Evolutionary conservation across 2,113 vertebrate species (phyloP).

Genomic region (Malurus alboscapulatus): DNA sequence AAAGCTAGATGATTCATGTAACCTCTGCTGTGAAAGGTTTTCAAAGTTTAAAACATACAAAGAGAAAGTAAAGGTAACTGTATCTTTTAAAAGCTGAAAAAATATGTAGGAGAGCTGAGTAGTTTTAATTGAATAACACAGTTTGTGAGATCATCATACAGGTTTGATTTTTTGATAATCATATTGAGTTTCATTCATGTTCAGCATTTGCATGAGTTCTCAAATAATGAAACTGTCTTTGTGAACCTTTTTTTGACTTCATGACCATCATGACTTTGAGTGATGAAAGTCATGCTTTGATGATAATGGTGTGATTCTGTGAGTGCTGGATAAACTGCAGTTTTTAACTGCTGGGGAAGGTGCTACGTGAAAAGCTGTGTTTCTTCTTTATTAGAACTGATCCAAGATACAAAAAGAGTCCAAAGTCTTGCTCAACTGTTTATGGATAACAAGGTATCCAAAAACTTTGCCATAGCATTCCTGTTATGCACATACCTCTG

Average conservation of each 20-base stretch:
- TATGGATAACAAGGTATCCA: background rate
- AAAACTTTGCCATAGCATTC: background rate
- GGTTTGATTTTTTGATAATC: constrained; percentile 46
- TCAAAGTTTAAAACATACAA: constrained; percentile 16
- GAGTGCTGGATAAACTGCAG: background rate
- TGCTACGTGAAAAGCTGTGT: constrained; percentile 12
- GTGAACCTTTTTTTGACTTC: constrained; percentile 26
- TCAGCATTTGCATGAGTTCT: constrained; percentile 41
- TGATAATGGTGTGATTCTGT: background rate
- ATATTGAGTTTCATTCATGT: constrained; percentile 1
- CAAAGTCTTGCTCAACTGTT: constrained; percentile 19
- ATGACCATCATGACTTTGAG: background rate
- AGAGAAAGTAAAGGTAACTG: background rate
- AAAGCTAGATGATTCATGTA: constrained; percentile 47
- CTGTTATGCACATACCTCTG: background rate
- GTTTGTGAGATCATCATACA: constrained; percentile 12
- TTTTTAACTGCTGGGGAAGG: constrained; percentile 29
- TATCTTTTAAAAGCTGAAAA: constrained; percentile 16
- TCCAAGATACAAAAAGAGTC: constrained; percentile 2
- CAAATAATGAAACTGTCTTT: constrained; percentile 42
- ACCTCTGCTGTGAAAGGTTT: constrained; percentile 35
- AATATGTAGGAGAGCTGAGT: background rate
- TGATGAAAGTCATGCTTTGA: constrained; percentile 17
- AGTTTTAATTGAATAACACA: constrained; percentile 18
- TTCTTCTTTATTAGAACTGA: constrained; percentile 2